Evolutionary conservation across 2,888 invertebrate genomes (phyloP), one percentile per base, ranked within the genome.

Genomic region (Slavum lentiscoides): DNA sequence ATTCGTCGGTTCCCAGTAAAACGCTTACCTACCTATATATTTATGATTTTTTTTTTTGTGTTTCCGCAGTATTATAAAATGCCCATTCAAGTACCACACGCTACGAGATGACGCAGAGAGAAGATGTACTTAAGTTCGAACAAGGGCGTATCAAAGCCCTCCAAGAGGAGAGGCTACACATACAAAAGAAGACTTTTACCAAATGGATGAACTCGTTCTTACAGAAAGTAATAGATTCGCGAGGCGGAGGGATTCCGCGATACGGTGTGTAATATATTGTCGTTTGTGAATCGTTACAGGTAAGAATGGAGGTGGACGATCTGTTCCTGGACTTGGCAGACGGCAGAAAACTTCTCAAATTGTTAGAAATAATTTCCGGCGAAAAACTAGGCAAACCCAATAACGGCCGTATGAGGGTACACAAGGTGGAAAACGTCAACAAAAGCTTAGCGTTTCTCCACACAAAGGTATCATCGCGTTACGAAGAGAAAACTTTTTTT

Each of bases 181-280:
- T 99, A 85, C 99, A 99, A 89, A 98, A 98, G 91, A 99, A 99
- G 88, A 99, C 99, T 53, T 99, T 99, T 89, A 98, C 98, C 85
- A 99, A 99, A 95, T 97, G 97, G 97, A 94, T 97, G 93, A 97
- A 97, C 89, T 96, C 96, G 30, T 97, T 97, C 88, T 88, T 97
- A 85, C 92, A 94, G 86, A 97, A 96, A 93, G 97, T 96, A 86
- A 84, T 30, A 2, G 84, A 83, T 30, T 58, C 3, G 49, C 13
- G 15, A 49, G 1, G 49, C 13, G 49, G 1, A 49, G 13, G 49
- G 3, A 7, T 43, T 13, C 30, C 30, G 30, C 13, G 49, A 13
- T 11, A 49, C 11, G 49, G 49, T 11, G 13, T 43, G 11, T 11
- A 9, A 15, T 49, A 11, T 49, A 49, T 68, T 17, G 21, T 59